A percentile compares a stretch with the other conserved stretches of the same genome.
These are phyloP conservation scores for Lanius collurio DNA, from an alignment of 2,113 vertebrate genomes.

Conservation along the genomic window DNA sequence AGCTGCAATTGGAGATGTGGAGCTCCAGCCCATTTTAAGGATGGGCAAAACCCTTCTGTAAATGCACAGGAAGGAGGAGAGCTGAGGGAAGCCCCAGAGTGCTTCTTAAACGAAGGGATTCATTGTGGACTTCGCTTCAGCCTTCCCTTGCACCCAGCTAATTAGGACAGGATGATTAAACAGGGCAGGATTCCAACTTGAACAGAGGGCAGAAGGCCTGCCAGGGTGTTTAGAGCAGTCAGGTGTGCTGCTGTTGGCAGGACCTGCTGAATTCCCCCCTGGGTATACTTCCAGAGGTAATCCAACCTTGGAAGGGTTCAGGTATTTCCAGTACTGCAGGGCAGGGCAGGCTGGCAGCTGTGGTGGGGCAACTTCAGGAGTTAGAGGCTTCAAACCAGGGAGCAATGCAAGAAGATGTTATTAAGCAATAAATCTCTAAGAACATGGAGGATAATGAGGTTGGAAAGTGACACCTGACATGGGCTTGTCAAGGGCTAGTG, in stretches of 20 bases:
- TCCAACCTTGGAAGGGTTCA: background rate
- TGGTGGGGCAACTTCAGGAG: background rate
- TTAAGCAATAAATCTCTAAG: background rate
- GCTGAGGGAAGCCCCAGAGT: background rate
- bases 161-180: background rate
- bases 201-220: background rate
- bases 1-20: accelerated
- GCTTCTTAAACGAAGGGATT: background rate
- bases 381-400: background rate
- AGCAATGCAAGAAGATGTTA: background rate
- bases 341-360: background rate
- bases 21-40: background rate
- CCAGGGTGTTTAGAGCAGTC: background rate
- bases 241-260: background rate
- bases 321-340: background rate
- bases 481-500: background rate
- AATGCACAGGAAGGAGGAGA: background rate
- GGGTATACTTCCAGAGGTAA: background rate
- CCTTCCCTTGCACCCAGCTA: background rate
- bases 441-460: background rate
- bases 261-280: background rate
- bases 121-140: background rate
- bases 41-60: background rate
- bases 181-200: background rate
- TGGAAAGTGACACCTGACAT: background rate